Percentiles rank a stretch among this genome's conserved stretches.
Conservation (phyloP, 2,797 vertebrate species). For the Pangasius krempfi region DNA sequence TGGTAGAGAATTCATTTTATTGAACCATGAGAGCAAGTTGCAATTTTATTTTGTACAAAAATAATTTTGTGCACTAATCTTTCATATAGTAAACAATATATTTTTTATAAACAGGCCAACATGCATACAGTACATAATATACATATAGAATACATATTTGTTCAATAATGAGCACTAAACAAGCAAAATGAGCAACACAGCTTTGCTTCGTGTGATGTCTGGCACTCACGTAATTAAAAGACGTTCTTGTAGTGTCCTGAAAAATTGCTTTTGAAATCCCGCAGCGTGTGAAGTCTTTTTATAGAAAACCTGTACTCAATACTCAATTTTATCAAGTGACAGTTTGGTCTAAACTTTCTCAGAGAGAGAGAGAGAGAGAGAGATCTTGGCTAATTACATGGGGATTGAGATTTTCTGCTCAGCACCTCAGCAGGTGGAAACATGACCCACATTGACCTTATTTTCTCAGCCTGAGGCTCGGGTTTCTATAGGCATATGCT, state of each 20-base stretch:
- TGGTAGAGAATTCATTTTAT: background rate
- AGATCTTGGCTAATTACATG: constrained; percentile 40
- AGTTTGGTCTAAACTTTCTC: constrained; percentile 4
- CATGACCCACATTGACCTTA: constrained; percentile 49
- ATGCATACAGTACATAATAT: background rate
- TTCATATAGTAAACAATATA: background rate
- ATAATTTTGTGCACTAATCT: background rate
- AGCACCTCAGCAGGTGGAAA: constrained; percentile 49
- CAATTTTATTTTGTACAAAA: background rate
- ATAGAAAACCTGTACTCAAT: background rate
- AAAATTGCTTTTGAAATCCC: constrained; percentile 1
- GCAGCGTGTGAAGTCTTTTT: background rate
- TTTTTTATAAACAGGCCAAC: background rate
- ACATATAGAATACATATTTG: background rate
- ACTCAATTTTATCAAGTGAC: background rate
- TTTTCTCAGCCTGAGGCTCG: constrained; percentile 43
- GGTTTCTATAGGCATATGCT: constrained; percentile 20
- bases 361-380: background rate
- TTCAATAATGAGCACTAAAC: background rate
- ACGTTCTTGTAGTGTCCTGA: constrained; percentile 10
- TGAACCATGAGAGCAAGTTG: background rate
- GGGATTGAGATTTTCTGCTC: constrained; percentile 42
- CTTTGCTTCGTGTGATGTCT: background rate
- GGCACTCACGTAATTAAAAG: background rate
- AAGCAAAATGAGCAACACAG: background rate